Conservation (phyloP, 2,113 vertebrate species). For the Mugil cephalus region DNA sequence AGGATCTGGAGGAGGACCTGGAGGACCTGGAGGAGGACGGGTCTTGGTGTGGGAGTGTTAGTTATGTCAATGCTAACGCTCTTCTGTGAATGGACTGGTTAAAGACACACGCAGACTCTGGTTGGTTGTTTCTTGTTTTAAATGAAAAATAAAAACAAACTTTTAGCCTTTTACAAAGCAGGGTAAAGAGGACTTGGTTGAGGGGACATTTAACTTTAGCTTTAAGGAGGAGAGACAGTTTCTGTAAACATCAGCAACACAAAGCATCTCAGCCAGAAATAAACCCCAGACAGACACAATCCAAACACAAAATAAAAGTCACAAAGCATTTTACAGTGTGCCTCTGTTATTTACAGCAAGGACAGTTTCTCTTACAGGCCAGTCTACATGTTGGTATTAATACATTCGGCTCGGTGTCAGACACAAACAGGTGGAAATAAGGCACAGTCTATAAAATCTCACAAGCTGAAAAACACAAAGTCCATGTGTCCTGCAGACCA, state of each 20-base stretch:
- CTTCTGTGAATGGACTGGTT: conserved; percentile 44
- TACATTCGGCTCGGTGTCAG: conserved; percentile 14
- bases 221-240: neutral
- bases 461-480: neutral
- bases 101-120: conserved; percentile 5
- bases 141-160: neutral
- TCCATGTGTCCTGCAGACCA: conserved; percentile 35
- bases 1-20: too few relatives aligned
- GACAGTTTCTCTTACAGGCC: conserved; percentile 8
- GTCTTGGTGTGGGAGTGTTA: neutral
- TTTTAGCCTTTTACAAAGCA: conserved; percentile 37
- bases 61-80: neutral
- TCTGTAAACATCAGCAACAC: conserved; percentile 52
- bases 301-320: neutral
- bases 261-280: neutral
- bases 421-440: neutral
- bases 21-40: too few relatives aligned
- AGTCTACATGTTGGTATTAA: conserved; percentile 2
- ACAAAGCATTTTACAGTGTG: conserved; percentile 26
- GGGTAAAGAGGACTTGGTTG: conserved; percentile 2
- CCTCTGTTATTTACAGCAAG: conserved; percentile 51
- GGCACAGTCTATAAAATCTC: neutral
- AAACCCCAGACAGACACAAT: conserved; percentile 27
- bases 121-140: conserved; percentile 19
- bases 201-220: conserved; percentile 14